Base-by-base conservation (phyloP, 2,888 invertebrate genomes). In the Orchestes rusci region DNA sequence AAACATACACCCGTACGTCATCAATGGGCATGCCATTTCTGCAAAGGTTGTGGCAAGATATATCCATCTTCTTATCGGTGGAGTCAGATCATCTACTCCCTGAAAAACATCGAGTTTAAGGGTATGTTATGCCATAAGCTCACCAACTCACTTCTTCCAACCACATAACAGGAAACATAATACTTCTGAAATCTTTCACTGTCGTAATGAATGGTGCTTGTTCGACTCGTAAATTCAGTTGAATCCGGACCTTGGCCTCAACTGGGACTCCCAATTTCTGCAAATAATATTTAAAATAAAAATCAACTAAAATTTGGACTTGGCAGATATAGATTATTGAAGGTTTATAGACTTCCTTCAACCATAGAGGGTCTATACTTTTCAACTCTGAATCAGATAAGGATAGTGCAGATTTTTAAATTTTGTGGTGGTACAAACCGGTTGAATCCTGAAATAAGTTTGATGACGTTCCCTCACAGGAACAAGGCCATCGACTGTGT, bases 131-230 rank as follows among this genome's bases (percentile, higher is more conserved):
- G n/a, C n/a, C n/a, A n/a, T n/a, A n/a, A n/a, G n/a, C n/a, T n/a
- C n/a, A n/a, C n/a, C 8, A 19, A 39, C 44, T 48, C 50, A 58
- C 59, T 77, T 91, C 90, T 66, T 91, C 89, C 2, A 89, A 56
- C 90, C 90, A 90, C 83, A 90, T 87, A 29, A 90, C 79, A 0
- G 91, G 90, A 63, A 89, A 88, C 4, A 86, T 74, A 39, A 86
- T 85, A 60, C 80, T 80, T 0, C 86, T 84, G 58, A 91, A 89
- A 50, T 82, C 77, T 53, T 80, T 70, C 8, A 88, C 87, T 3
- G 80, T 75, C 53, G 76, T 73, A 32, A 90, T 79, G 53, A 80
- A 74, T 1, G 79, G 75, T 1, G 88, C 84, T 8, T 75, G 77
- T 46, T 85, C 82, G 5, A 90, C 83, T 62, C 84, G 84, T 44